These are phyloP conservation scores for Pachyrhynchus sulphureomaculatus DNA, from an alignment of 1,140 invertebrate genomes.

Conservation along the genomic window DNA sequence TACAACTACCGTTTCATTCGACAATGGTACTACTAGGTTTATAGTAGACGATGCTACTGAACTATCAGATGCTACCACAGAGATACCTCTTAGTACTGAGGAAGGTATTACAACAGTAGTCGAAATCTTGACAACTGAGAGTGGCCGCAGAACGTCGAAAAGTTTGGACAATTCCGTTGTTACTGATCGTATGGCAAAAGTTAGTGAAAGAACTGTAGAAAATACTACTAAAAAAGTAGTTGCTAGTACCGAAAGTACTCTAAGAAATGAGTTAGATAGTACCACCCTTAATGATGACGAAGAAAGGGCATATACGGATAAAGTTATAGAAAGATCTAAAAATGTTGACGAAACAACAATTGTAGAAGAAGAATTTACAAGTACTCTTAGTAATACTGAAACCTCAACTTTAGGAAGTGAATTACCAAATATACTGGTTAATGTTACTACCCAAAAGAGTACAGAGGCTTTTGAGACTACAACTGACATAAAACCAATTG, in stretches of 20 bases:
- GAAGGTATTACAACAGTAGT: neutral
- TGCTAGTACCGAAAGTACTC: neutral
- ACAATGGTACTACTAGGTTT: neutral
- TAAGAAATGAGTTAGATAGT: constrained; percentile 2
- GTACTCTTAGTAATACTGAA: no score
- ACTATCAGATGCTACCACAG: neutral
- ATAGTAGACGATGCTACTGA: constrained; percentile 18
- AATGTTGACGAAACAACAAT: no score
- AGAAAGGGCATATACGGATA: neutral
- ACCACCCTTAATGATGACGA: constrained; percentile 3
- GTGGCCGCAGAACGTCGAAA: neutral
- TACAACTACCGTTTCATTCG: no score
- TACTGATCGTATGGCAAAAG: constrained; percentile 1
- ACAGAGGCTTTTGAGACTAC: neutral
- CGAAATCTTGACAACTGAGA: constrained; percentile 9
- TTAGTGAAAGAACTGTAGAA: neutral
- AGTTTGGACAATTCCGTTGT: constrained; percentile 2
- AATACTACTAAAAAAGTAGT: neutral
- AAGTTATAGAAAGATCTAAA: neutral
- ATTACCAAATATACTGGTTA: no score
- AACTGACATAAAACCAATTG: constrained; percentile 6
- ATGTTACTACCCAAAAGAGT: no score
- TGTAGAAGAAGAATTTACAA: no score
- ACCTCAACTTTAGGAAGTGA: no score
- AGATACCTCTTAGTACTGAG: neutral